Evolutionary conservation across 2,113 vertebrate species (phyloP).

Genomic region (Excalfactoria chinensis): DNA sequence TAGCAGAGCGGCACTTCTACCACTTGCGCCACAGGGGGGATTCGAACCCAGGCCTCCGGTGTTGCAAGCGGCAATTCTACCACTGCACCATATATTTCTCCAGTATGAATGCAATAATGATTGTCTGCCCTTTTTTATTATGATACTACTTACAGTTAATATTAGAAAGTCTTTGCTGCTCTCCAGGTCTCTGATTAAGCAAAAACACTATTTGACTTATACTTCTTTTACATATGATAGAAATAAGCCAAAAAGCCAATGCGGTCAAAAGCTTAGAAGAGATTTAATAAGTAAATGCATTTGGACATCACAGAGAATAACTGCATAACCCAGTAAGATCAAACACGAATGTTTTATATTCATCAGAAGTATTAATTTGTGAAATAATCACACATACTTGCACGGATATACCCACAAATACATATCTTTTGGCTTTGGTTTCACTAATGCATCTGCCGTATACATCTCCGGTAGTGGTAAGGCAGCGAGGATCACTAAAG

Average conservation of each 20-base stretch:
- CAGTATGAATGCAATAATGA: background rate
- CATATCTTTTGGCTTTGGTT: background rate
- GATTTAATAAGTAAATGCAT: background rate
- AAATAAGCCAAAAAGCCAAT: background rate
- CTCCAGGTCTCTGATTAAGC: background rate
- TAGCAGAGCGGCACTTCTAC: too few species aligned
- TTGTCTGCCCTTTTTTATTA: background rate
- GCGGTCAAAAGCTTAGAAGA: background rate
- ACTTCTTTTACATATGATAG: background rate
- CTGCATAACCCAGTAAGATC: background rate
- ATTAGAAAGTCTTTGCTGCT: background rate
- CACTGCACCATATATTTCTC: too few species aligned
- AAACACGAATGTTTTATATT: background rate
- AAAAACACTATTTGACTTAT: background rate
- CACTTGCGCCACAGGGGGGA: too few species aligned
- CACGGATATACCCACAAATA: background rate
- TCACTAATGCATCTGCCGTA: background rate
- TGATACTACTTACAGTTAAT: background rate
- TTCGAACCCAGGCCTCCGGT: too few species aligned
- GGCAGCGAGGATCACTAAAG: background rate
- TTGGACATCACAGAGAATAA: background rate
- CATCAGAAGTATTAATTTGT: background rate
- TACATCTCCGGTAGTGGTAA: background rate
- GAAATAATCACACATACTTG: background rate
- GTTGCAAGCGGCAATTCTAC: too few species aligned